Conservation (phyloP, 2,113 vertebrate genomes). For the Anolis carolinensis region DNA sequence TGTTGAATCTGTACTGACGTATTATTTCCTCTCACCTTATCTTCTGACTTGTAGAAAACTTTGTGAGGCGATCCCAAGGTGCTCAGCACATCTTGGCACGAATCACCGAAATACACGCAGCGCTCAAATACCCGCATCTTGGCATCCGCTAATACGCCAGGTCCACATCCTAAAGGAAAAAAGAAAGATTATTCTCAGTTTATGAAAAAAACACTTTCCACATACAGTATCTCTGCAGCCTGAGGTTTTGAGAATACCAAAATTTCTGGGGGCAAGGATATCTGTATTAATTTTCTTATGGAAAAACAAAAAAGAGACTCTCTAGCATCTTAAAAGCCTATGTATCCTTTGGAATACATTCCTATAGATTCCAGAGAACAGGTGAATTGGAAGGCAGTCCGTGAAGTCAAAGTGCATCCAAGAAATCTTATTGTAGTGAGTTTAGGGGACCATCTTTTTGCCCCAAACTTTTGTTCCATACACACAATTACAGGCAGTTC, state of each 20-base stretch:
- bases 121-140: constrained; percentile 93
- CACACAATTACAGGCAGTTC: no score
- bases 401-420: no score
- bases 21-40: constrained; percentile 82
- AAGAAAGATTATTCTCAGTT: not conserved
- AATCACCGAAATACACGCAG: constrained; percentile 94
- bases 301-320: no score
- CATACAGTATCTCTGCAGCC: not conserved
- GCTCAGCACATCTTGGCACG: constrained; percentile 95
- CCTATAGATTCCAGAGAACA: no score
- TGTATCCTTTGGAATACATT: not conserved
- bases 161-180: constrained; percentile 82
- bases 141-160: constrained; percentile 88
- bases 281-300: no score
- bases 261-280: no score
- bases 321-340: no score
- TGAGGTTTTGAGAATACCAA: not conserved
- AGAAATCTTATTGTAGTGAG: no score
- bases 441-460: no score
- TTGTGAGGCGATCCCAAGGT: constrained; percentile 96
- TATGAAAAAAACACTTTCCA: accelerated
- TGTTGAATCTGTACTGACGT: no score
- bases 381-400: no score
- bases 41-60: constrained; percentile 98
- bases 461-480: no score